Evolutionary conservation across 2,888 invertebrate genomes (phyloP).

Genomic region (Troides aeacus): DNA sequence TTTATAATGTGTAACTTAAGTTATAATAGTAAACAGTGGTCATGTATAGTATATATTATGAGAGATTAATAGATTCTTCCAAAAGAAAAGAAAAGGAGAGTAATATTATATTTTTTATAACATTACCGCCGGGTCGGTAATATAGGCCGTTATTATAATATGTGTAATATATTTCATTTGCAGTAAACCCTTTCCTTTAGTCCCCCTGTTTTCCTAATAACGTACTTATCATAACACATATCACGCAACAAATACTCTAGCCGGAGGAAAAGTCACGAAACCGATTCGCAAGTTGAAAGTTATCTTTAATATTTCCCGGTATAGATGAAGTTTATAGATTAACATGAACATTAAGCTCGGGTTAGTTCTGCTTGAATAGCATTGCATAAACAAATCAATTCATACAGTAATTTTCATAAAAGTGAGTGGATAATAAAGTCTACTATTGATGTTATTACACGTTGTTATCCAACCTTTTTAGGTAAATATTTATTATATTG

Average conservation of each 20-base stretch:
- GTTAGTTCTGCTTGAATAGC: not conserved
- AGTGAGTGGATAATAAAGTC: not conserved
- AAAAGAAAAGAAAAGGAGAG: not conserved
- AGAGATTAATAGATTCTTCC: not conserved
- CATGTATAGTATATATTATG: not conserved
- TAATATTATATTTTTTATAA: not conserved
- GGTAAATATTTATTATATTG: not conserved
- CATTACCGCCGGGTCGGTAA: not conserved
- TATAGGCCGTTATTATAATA: not conserved
- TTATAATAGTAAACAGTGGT: not conserved
- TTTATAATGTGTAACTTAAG: not conserved
- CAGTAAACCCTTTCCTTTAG: not conserved
- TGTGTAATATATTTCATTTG: not conserved
- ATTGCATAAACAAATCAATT: not conserved
- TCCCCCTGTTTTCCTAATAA: slow-evolving; percentile 4
- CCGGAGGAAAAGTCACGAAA: slow-evolving; percentile 22
- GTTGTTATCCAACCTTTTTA: not conserved
- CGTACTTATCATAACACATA: slow-evolving; percentile 17
- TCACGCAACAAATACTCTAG: slow-evolving; percentile 19
- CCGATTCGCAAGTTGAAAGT: slow-evolving; percentile 14
- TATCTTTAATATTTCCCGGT: not conserved
- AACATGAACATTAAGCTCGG: not conserved
- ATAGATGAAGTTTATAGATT: slow-evolving; percentile 13
- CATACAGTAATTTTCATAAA: not conserved
- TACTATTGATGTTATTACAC: not conserved